Conservation (phyloP, 1,140 invertebrate species). For the Leptestheria dahalacensis region DNA sequence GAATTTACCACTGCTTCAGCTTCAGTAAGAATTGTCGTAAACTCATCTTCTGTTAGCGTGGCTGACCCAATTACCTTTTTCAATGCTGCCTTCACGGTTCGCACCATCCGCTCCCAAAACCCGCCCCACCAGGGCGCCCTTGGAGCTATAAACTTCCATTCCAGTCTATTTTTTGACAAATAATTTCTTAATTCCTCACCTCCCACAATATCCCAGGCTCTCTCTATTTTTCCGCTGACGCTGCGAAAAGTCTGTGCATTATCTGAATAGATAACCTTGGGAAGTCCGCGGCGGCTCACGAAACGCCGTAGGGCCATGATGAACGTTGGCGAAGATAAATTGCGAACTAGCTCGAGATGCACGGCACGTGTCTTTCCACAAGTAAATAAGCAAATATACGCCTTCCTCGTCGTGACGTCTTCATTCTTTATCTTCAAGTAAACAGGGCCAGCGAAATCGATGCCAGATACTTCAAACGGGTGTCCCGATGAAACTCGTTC, state of each 20-base stretch:
- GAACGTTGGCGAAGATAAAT: slow-evolving; percentile 19
- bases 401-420: slow-evolving; percentile 8
- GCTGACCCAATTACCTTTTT: slow-evolving; percentile 12
- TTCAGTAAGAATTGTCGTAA: slow-evolving; percentile 22
- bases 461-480: slow-evolving; percentile 26
- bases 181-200: not conserved
- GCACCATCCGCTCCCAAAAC: slow-evolving; percentile 17
- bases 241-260: slow-evolving; percentile 28
- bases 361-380: slow-evolving; percentile 20
- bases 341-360: slow-evolving; percentile 21
- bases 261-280: slow-evolving; percentile 23
- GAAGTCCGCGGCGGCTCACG: slow-evolving; percentile 20
- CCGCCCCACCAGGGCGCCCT: slow-evolving; percentile 16
- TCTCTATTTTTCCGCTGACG: slow-evolving; percentile 13
- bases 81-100: slow-evolving; percentile 15
- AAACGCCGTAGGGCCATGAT: slow-evolving; percentile 21
- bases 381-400: slow-evolving; percentile 21
- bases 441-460: slow-evolving; percentile 30
- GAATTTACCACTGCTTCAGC: slow-evolving; percentile 25
- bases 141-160: slow-evolving; percentile 1
- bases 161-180: not conserved
- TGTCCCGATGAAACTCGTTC: slow-evolving; percentile 19
- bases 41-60: slow-evolving; percentile 18
- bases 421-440: slow-evolving; percentile 20
- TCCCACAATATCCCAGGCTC: not conserved